Evolutionary conservation across 2,113 vertebrate species (phyloP).

Genomic region (Gavialis gangeticus): DNA sequence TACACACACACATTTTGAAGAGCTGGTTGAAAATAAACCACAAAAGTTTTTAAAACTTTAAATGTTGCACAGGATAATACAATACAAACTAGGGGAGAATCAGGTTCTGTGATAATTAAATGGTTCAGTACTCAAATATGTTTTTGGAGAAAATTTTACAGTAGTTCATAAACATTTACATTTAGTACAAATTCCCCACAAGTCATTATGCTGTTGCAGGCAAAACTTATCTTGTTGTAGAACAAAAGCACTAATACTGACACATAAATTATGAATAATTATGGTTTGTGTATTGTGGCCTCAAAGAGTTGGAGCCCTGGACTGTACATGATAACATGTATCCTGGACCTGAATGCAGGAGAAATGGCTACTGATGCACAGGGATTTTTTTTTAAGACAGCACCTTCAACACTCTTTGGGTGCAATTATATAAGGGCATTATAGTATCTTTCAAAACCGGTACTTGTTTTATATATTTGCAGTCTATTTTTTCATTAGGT

Average conservation of each 20-base stretch:
- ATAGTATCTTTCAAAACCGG: background rate
- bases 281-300: background rate
- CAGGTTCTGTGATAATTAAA: background rate
- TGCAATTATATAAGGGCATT: background rate
- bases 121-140: background rate
- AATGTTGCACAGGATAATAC: background rate
- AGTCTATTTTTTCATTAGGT: background rate
- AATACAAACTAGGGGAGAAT: slow-evolving; percentile 1
- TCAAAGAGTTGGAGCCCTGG: slow-evolving; percentile 12
- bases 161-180: slow-evolving; percentile 15
- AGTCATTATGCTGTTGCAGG: slow-evolving; percentile 14
- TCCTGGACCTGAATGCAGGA: background rate
- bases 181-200: background rate
- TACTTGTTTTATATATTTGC: background rate
- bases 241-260: slow-evolving; percentile 10
- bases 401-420: background rate
- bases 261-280: slow-evolving; percentile 11
- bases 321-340: background rate
- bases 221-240: slow-evolving; percentile 20
- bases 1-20: background rate
- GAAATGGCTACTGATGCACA: background rate
- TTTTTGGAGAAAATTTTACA: slow-evolving; percentile 66
- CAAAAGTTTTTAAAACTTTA: background rate
- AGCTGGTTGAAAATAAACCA: background rate
- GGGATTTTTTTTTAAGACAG: background rate